These are phyloP conservation scores for Malacoctenus gilli DNA, from an alignment of 2,797 vertebrate species.

Conservation along the genomic window DNA sequence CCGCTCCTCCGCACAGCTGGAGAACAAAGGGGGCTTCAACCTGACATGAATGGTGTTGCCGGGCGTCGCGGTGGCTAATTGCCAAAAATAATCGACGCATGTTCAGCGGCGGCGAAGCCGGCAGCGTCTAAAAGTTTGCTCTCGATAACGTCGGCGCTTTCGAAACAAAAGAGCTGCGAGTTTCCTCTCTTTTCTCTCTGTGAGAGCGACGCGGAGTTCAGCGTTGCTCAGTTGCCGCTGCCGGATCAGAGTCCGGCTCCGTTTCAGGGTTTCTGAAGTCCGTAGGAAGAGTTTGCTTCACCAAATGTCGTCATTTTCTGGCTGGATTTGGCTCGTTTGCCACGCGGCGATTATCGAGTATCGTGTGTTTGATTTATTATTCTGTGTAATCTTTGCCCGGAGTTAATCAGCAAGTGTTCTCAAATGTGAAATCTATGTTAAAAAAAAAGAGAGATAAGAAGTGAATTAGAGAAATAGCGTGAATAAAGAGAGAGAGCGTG, in stretches of 20 bases:
- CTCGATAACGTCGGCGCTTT: too few species aligned
- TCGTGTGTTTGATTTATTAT: slow-evolving; percentile 24
- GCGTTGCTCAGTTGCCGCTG: not conserved
- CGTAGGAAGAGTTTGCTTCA: not conserved
- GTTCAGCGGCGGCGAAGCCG: slow-evolving; percentile 12
- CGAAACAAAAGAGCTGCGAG: too few species aligned
- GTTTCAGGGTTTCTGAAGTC: not conserved
- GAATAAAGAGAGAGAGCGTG: too few species aligned
- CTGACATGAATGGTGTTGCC: not conserved
- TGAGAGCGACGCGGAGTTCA: too few species aligned
- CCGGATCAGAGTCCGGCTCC: too few species aligned
- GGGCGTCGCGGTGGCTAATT: slow-evolving; percentile 24
- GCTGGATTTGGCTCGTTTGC: slow-evolving; percentile 7
- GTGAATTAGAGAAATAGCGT: not conserved
- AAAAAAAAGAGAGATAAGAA: too few species aligned
- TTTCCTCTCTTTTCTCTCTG: too few species aligned
- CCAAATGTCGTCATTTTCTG: slow-evolving; percentile 18
- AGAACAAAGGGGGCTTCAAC: slow-evolving; percentile 8
- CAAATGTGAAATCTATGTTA: not conserved
- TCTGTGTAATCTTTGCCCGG: slow-evolving; percentile 20
- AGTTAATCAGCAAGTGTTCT: slow-evolving; percentile 25
- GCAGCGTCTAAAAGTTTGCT: slow-evolving; percentile 1
- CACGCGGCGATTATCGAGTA: slow-evolving; percentile 11
- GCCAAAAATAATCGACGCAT: slow-evolving; percentile 19
- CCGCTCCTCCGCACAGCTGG: too few species aligned